Conservation (phyloP, 2,888 invertebrate species). For the Ceramica pisi region DNA sequence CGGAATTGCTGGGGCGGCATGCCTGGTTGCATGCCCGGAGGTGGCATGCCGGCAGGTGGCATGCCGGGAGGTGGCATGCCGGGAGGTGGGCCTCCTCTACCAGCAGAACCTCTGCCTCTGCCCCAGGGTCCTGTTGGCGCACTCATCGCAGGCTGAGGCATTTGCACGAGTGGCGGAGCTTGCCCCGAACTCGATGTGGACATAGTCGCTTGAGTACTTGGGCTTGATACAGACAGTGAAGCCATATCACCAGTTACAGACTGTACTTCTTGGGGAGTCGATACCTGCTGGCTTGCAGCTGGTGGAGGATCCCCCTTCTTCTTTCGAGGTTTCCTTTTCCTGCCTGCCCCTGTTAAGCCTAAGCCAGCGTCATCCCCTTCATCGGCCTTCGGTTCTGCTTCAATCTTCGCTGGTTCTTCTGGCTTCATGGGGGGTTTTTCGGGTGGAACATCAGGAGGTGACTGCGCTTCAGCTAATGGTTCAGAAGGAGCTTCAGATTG, state of each 20-base stretch:
- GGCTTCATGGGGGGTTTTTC: conserved; percentile 5
- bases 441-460: conserved; percentile 14
- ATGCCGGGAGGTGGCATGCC: not conserved
- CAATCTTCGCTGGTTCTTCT: conserved; percentile 19
- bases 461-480: conserved; percentile 1
- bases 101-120: conserved; percentile 19
- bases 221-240: conserved; percentile 8
- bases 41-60: not conserved
- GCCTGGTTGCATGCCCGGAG: not conserved
- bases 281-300: conserved; percentile 26
- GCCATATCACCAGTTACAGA: conserved; percentile 1
- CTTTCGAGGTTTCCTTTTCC: conserved; percentile 64
- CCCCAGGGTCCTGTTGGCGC: conserved; percentile 15
- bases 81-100: conserved; percentile 15
- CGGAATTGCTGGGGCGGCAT: not conserved
- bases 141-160: not conserved
- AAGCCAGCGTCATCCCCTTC: conserved; percentile 59
- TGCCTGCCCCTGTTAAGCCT: conserved; percentile 56
- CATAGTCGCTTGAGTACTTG: not conserved
- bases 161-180: conserved; percentile 19
- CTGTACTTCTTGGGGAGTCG: conserved; percentile 1
- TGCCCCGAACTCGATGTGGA: not conserved
- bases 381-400: conserved; percentile 17
- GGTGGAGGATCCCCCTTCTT: conserved; percentile 48
- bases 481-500: conserved; percentile 50